Evolutionary conservation across 2,888 invertebrate species (phyloP).

Genomic region (Andrena minutula): DNA sequence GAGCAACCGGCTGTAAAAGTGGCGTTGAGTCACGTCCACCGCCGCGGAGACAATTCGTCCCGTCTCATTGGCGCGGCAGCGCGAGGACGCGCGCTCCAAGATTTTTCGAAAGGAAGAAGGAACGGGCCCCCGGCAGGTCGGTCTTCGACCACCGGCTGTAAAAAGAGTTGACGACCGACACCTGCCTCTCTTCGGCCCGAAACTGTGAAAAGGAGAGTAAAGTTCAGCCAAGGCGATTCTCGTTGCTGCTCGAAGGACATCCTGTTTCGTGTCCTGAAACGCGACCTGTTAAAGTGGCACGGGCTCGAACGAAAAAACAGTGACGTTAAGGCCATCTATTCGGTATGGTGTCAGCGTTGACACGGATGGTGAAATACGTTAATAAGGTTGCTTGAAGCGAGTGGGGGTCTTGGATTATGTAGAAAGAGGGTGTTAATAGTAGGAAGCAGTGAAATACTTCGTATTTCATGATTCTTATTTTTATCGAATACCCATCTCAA

Average conservation of each 20-base stretch:
- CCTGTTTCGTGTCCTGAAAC: constrained; percentile 37
- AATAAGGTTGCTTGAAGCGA: background rate
- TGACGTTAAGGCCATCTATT: constrained; percentile 20
- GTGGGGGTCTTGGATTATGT: background rate
- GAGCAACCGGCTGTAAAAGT: constrained; percentile 58
- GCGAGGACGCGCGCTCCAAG: constrained; percentile 11
- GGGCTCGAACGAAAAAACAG: background rate
- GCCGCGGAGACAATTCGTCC: constrained; percentile 38
- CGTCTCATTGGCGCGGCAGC: constrained; percentile 36
- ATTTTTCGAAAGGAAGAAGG: constrained; percentile 16
- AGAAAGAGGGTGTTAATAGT: too few relatives aligned
- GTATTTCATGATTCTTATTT: too few relatives aligned
- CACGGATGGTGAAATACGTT: background rate
- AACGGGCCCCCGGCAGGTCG: background rate
- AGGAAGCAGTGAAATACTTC: too few relatives aligned
- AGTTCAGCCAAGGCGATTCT: constrained; percentile 26
- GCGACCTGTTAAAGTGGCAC: constrained; percentile 18
- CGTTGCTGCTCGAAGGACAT: constrained; percentile 43
- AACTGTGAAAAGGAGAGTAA: constrained; percentile 29
- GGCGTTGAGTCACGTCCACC: constrained; percentile 55
- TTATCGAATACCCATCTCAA: too few relatives aligned
- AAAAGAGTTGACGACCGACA: constrained; percentile 39
- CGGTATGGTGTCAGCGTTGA: constrained; percentile 5
- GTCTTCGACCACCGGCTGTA: constrained; percentile 1
- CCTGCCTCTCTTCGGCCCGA: constrained; percentile 42